Evolutionary conservation across 64 coral and sea anemone species (phyloP).

Genomic region (Platygyra sinensis): DNA sequence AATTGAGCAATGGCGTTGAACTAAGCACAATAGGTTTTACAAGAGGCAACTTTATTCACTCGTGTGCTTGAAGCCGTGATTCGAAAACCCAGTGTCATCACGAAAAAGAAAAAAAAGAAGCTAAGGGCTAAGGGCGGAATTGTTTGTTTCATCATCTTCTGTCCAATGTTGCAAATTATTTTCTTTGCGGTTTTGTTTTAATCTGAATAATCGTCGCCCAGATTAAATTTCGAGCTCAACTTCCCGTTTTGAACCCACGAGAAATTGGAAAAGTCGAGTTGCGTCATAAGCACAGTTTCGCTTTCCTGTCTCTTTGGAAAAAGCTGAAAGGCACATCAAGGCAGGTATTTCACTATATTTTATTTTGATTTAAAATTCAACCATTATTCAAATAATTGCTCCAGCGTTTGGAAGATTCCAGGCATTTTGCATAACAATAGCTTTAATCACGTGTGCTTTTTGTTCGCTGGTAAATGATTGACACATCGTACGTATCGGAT

Average conservation of each 20-base stretch:
- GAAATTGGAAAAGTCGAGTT: not conserved
- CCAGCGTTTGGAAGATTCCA: constrained; percentile 32
- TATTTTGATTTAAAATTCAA: constrained; percentile 28
- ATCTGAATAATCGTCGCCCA: constrained; percentile 29
- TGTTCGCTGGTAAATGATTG: constrained; percentile 46
- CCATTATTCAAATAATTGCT: constrained; percentile 42
- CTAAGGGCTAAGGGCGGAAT: not conserved
- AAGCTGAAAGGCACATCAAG: not conserved
- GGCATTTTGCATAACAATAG: constrained; percentile 39
- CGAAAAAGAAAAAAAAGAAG: not conserved
- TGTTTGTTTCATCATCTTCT: not conserved
- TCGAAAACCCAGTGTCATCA: not conserved
- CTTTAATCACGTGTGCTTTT: constrained; percentile 43
- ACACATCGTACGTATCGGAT: constrained; percentile 45
- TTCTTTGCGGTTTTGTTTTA: constrained; percentile 52
- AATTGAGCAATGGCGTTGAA: constrained; percentile 6
- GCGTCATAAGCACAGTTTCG: too few species aligned
- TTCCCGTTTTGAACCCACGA: not conserved
- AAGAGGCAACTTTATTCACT: not conserved
- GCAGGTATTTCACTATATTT: constrained; percentile 23
- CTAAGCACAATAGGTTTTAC: too few species aligned
- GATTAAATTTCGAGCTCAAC: constrained; percentile 33
- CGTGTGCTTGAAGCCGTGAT: not conserved
- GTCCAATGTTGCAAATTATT: constrained; percentile 51
- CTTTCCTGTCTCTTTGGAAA: not conserved